Evolutionary conservation across 30 jellyfish, hydroid and myxozoan species (phyloP).

Genomic region (Turritopsis rubra): DNA sequence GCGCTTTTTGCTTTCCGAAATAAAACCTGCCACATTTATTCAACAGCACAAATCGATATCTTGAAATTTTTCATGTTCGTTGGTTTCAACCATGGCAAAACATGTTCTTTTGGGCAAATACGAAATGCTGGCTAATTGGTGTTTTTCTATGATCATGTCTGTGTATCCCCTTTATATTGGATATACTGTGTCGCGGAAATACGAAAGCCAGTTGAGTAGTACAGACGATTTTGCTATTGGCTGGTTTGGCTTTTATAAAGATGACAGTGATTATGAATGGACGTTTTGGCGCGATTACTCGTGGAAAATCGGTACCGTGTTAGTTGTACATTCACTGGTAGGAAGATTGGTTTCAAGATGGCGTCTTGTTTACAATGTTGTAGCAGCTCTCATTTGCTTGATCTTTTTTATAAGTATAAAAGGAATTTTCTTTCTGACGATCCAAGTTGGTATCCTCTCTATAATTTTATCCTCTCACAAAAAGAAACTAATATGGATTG

Average conservation of each 20-base stretch:
- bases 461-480: background rate
- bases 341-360: background rate
- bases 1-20: too few relatives aligned
- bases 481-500: background rate
- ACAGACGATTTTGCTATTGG: background rate
- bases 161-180: background rate
- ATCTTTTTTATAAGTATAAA: background rate
- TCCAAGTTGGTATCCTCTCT: background rate
- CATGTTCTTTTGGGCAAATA: background rate
- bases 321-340: background rate
- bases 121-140: background rate
- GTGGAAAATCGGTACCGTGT: background rate
- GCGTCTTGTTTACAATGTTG: background rate
- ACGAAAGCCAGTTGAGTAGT: background rate
- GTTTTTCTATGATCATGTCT: background rate
- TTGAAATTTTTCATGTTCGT: too few relatives aligned
- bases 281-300: background rate
- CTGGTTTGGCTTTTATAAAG: background rate
- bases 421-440: background rate
- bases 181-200: background rate
- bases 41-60: too few relatives aligned
- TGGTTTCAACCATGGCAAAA: background rate
- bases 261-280: background rate
- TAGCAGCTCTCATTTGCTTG: background rate
- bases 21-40: too few relatives aligned